Evolutionary conservation across 2,888 invertebrate genomes (phyloP), one percentile per base, ranked within the genome.

Genomic region (Phyto melanocephala): DNA sequence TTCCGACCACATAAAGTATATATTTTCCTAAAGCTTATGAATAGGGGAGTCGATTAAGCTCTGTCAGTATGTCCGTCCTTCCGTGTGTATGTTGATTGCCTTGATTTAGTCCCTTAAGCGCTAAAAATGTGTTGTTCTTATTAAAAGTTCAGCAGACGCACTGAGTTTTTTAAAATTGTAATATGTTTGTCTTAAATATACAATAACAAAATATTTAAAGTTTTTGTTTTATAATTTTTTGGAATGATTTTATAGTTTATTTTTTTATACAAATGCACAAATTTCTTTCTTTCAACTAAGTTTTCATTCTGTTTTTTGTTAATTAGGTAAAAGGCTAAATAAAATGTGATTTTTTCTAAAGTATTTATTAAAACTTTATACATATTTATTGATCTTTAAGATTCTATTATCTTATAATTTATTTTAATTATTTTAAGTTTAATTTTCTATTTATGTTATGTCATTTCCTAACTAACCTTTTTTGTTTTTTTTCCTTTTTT

Each of bases 391-490:
- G 6, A 28, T 28, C 28, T 28, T 28, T 28, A 28, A 28, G 3
- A 28, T 28, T 28, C 6, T 28, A 6, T 6, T 28, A 28, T 28
- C 6, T 60, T 65, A 13, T 75, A 22, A 22, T 60, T 65, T 58
- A 13, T 33, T 17, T 17, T 54, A 7, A 13, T 56, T 56, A 72
- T 52, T 42, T 50, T 37, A 60, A 68, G 15, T 75, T 58, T 76
- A 45, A n/a, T 77, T 79, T 68, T 47, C 54, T 50, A 15, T 79
- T 74, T 67, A 56, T 71, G 79, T 50, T 50, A 50, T 40, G 50
- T 80, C 42, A 71, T 68, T 81, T 68, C 58, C 76, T 42, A 42
- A 79, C 82, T 79, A 79, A 82, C 79, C 65, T 67, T 47, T 78
- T 70, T 42, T 72, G 37, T 45, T 74, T 47, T 68, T 37, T 68